Percentiles rank a stretch among this genome's conserved stretches.
phyloP scores from a whole-genome alignment of 2,797 vertebrate genomes.

The Lacerta agilis region DNA sequence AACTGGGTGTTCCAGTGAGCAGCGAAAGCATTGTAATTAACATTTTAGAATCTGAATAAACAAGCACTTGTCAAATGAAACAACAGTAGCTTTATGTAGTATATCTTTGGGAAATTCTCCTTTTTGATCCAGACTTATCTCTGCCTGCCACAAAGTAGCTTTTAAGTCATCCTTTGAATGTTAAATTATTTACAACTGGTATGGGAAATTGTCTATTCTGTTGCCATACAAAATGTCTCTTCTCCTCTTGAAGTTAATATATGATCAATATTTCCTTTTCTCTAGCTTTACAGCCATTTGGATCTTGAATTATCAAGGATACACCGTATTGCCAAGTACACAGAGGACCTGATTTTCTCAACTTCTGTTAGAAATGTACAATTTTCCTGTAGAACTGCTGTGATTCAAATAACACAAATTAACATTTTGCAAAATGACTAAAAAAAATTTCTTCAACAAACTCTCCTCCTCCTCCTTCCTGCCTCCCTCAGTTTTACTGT shows the following conservation, averaged over 20 bases:
- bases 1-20: not conserved
- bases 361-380: not conserved
- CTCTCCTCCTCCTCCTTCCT: not conserved
- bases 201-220: not conserved
- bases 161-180: slow-evolving; percentile 32
- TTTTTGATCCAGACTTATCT: slow-evolving; percentile 28
- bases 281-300: not conserved
- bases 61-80: not conserved
- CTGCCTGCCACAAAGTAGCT: slow-evolving; percentile 10
- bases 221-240: not conserved
- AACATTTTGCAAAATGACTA: not conserved
- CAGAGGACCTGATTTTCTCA: not conserved
- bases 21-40: slow-evolving; percentile 2
- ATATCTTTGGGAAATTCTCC: slow-evolving; percentile 1
- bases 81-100: not conserved
- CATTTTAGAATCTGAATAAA: slow-evolving; percentile 5
- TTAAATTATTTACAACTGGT: slow-evolving; percentile 9
- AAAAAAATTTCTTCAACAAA: not conserved
- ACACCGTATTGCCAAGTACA: not conserved
- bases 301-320: not conserved
- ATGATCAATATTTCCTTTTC: not conserved
- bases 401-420: not conserved
- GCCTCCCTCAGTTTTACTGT: not conserved
- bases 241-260: slow-evolving; percentile 9
- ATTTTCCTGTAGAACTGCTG: not conserved